Base-by-base conservation (phyloP, 2,888 invertebrate species). In the Ormyrus pomaceus region DNA sequence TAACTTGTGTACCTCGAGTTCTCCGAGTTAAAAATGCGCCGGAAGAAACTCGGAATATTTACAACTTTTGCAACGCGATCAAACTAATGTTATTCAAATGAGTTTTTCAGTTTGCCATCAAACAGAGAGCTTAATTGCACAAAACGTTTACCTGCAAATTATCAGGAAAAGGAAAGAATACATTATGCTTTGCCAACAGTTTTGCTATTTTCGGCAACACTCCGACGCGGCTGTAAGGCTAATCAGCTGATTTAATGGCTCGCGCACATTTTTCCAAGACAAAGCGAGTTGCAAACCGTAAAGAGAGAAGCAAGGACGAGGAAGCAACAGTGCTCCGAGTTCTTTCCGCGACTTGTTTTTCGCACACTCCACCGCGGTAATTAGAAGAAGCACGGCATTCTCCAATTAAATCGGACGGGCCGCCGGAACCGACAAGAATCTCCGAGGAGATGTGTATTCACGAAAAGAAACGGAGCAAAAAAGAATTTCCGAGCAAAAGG, bases 341-440 rank as follows among this genome's bases (percentile, higher is more conserved):
- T 70, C n/a, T 58, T 58, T 46, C 10, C 9, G 50, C 19, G 48
- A 70, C 48, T 70, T 48, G 70, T 70, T 70, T 56, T 70, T 50
- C 11, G 6, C 11, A 6, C 50, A 9, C 13, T 48, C 66, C 19
- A 13, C 19, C 9, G 48, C 50, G 19, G 65, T 65, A 74, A 65
- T 74, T 65, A 65, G 65, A 74, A 34, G 64, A 73, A 65, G 50
- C 65, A 74, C 74, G 58, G 65, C 58, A 65, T 65, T 65, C 48
- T 66, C 58, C 65, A 74, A 74, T 65, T 65, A 74, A 74, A 74
- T 58, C 58, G 45, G 50, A 5, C 34, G 19, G 8, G 4, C 13
- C 51, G 59, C 51, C 45, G 51, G 61, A 19, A 61, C 61, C 13
- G 61, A 19, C 13, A 13, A 45, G 68, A 59, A 61, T 61, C 61